Base-by-base conservation (phyloP, 2,888 invertebrate species). In the Julus scandinavius region DNA sequence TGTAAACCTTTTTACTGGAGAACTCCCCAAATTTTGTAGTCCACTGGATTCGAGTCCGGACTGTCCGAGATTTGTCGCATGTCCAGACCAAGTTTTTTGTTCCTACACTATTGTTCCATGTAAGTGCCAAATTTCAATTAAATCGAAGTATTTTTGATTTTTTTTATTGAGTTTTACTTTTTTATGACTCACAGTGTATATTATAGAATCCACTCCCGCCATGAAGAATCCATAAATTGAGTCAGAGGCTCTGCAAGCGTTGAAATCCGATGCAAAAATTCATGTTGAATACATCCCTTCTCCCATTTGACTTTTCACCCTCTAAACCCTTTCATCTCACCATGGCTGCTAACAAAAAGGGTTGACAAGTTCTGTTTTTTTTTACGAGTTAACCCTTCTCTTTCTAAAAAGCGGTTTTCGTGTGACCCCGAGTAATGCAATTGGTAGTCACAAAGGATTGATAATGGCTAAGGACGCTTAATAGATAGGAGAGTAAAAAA, bases 281-380 rank as follows among this genome's bases (percentile, higher is more conserved):
- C 63, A 2, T n/a, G 7, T 6, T 72, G 20, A 2, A 72, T 29
- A 6, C 20, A 6, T 13, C 15, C 85, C 50, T 29, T 45, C 45
- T 50, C 45, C 83, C 85, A 85, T 85, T 85, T 85, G 50, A 49
- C 85, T 45, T 85, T 85, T 85, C 41, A 85, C 50, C 85, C 85
- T n/a, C 17, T 85, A 20, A 85, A 85, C 45, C 45, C 50, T 85
- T 85, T 49, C 85, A 49, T 50, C 85, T 85, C 85, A n/a, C 41
- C n/a, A 45, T 85, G 17, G 13, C 9, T 2, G 38, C 38, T 38
- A 29, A 72, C 63, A 80, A 80, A 80, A 80, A 80, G 80, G 80
- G 80, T 80, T 80, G 80, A 80, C 80, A 80, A 80, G 80, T 38
- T 38, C 7, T 13, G 80, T 80, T 80, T 80, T 54, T 45, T 54